phyloP scores from a whole-genome alignment of 2,113 vertebrate species.

The Empidonax traillii region DNA sequence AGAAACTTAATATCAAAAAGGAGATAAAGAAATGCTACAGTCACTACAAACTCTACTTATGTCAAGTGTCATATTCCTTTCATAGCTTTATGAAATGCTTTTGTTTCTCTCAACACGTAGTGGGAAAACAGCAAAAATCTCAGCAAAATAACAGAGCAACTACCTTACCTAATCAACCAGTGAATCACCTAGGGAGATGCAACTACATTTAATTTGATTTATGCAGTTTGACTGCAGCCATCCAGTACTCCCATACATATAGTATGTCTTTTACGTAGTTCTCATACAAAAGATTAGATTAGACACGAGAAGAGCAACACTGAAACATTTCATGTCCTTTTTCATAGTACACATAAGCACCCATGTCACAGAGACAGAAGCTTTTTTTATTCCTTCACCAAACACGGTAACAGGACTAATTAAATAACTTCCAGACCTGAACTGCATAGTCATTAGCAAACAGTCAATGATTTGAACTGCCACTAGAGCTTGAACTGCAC shows the following conservation, averaged over 20 bases:
- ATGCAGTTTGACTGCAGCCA: constrained; percentile 39
- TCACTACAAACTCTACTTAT: background rate
- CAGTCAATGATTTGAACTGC: constrained; percentile 24
- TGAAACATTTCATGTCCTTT: constrained; percentile 54
- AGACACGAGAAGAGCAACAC: constrained; percentile 43
- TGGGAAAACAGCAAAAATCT: constrained; percentile 21
- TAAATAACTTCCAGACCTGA: constrained; percentile 66
- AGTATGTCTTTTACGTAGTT: constrained; percentile 29
- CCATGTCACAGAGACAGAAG: constrained; percentile 3
- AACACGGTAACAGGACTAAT: constrained; percentile 68
- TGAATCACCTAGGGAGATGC: constrained; percentile 53
- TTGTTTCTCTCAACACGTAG: constrained; percentile 45
- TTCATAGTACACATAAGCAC: constrained; percentile 45
- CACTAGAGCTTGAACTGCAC: constrained; percentile 15
- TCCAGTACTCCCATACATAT: constrained; percentile 4
- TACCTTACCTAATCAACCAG: constrained; percentile 49
- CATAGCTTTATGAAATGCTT: constrained; percentile 9
- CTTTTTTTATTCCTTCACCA: constrained; percentile 33
- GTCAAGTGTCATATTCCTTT: constrained; percentile 4
- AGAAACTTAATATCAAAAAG: constrained; percentile 3
- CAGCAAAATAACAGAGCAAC: constrained; percentile 49
- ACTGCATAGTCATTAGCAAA: constrained; percentile 69
- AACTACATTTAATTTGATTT: constrained; percentile 62
- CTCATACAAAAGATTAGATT: constrained; percentile 41
- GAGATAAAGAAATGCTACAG: background rate